Evolutionary conservation across 2,888 invertebrate species (phyloP).

Genomic region (Cactoblastis cactorum): DNA sequence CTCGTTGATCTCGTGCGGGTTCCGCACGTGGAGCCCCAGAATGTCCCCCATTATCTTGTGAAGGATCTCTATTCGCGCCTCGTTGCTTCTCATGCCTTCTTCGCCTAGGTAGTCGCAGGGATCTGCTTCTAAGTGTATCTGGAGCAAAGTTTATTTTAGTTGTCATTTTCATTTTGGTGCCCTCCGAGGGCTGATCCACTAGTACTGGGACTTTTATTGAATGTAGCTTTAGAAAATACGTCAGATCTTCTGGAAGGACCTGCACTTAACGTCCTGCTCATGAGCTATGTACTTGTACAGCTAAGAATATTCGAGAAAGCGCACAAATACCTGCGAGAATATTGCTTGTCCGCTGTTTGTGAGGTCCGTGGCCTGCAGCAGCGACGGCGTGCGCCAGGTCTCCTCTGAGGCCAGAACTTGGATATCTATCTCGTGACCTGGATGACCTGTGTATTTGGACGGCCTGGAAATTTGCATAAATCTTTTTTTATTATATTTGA

Average conservation of each 20-base stretch:
- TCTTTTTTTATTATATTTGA: no score
- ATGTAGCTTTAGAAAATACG: no score
- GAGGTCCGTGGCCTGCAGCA: conserved; percentile 84
- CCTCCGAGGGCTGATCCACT: no score
- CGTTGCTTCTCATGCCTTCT: conserved; percentile 72
- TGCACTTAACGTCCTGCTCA: no score
- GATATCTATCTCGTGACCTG: conserved; percentile 85
- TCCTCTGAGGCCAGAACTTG: conserved; percentile 90
- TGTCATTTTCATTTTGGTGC: no score
- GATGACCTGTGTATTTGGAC: conserved; percentile 78
- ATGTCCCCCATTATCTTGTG: conserved; percentile 86
- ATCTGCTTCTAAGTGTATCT: conserved; percentile 91
- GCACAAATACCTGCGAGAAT: conserved; percentile 84
- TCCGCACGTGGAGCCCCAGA: conserved; percentile 82
- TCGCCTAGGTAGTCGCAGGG: conserved; percentile 77
- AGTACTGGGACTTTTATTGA: no score
- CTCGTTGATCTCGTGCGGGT: conserved; percentile 42
- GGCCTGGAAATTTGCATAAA: conserved; percentile 55
- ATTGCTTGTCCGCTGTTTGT: conserved; percentile 85
- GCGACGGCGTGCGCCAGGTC: conserved; percentile 92
- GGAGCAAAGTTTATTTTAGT: conserved; percentile 22
- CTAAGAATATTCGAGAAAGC: not conserved
- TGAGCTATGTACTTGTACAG: no score
- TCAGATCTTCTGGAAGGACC: no score
- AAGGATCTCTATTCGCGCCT: conserved; percentile 87